A percentile compares a stretch with the other conserved stretches of the same genome.
Evolutionary conservation across 2,888 invertebrate species (phyloP).

Genomic region (Alviniconcha strummeri): DNA sequence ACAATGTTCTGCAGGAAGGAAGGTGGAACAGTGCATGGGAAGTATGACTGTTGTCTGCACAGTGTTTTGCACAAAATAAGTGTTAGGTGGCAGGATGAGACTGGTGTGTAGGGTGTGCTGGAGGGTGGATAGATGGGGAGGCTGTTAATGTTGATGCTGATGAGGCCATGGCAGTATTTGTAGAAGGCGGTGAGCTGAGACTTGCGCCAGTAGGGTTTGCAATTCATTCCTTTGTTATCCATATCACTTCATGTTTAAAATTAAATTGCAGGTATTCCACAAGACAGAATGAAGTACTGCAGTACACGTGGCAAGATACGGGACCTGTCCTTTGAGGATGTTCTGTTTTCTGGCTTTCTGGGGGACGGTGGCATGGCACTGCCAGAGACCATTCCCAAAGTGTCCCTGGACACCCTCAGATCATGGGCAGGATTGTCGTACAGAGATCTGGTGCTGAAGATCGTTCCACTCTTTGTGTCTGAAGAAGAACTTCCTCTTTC

Average conservation of each 20-base stretch:
- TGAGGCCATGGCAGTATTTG: too few relatives aligned
- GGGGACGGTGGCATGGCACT: conserved; percentile 74
- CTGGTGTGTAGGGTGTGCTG: too few relatives aligned
- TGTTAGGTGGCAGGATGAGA: too few relatives aligned
- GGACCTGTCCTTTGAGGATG: conserved; percentile 65
- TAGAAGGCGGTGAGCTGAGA: too few relatives aligned
- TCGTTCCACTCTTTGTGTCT: conserved; percentile 70
- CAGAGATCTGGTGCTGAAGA: conserved; percentile 68
- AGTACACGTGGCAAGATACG: conserved; percentile 70
- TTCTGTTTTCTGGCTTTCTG: conserved; percentile 72
- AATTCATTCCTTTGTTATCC: too few relatives aligned
- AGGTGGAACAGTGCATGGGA: too few relatives aligned
- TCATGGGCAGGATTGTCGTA: conserved; percentile 71
- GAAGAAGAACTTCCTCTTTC: conserved; percentile 71
- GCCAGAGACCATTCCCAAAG: conserved; percentile 70
- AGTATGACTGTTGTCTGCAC: too few relatives aligned
- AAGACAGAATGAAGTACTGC: conserved; percentile 63
- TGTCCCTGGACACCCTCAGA: conserved; percentile 56
- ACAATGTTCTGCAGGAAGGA: too few relatives aligned
- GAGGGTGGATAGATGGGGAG: too few relatives aligned
- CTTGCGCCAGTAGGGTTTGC: too few relatives aligned
- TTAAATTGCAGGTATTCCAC: not conserved
- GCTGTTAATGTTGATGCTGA: too few relatives aligned
- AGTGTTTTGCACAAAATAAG: too few relatives aligned
- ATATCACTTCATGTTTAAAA: not conserved